Base-by-base conservation (phyloP, 2,888 invertebrate species). In the Cephonodes hylas region DNA sequence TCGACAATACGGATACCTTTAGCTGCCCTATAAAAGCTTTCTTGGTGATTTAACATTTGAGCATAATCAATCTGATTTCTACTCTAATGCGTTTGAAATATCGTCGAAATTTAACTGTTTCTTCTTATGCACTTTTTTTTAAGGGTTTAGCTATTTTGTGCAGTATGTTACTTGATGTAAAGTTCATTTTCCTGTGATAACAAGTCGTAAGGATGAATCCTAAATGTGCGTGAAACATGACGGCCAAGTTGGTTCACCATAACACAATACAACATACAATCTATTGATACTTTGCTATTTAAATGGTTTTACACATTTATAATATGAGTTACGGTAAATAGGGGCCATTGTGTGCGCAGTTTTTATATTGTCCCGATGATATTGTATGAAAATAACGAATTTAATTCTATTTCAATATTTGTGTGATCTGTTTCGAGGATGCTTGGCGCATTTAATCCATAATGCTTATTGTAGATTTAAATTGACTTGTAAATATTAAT, bases 301-400 rank as follows among this genome's bases (percentile, higher is more conserved):
- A 91, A 91, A 91, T 89, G 91, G 91, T 90, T 91, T 91, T 92
- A 92, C 91, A 91, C 91, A 91, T 92, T 90, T 90, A 91, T 91
- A 91, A 88, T 91, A 83, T 83, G 83, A 88, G 91, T 84, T 84
- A 88, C 88, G 85, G 86, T 91, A 92, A 91, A 92, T 91, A 91
- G 79, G 80, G 71, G 68, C 79, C 74, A 75, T 92, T 91, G 89
- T 91, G 75, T 31, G 53, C 68, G 61, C 61, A 75, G 85, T 82
- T 88, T 86, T 83, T 83, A 85, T 84, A 82, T 88, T 89, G 84
- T 89, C 80, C 84, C 73, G 80, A 83, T 72, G 76, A 81, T 86
- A 89, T 91, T 91, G 91, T 89, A 86, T 81, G 90, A 87, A 88
- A 87, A 89, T 92, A 91, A 91, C 88, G 83, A 85, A 79, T 85